A percentile compares a stretch with the other conserved stretches of the same genome.
phyloP scores from a whole-genome alignment of 92 coral and sea anemone species.

The Heliopora coerulea region DNA sequence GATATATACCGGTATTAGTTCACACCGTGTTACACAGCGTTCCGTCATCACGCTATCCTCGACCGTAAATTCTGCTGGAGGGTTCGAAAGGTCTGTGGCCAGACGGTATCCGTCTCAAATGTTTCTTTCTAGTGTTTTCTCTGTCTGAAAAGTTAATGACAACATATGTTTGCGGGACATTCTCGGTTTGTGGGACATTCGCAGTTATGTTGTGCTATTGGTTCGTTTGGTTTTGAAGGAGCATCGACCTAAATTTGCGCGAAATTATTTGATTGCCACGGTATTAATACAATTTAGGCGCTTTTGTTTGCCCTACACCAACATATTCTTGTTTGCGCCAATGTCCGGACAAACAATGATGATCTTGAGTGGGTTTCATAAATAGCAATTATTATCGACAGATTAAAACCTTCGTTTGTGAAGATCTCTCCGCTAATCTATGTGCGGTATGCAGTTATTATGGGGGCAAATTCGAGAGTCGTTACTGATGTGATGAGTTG shows the following conservation, averaged over 20 bases:
- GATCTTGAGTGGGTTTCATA: slow-evolving; percentile 2
- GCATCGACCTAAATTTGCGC: neutral
- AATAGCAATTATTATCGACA: neutral
- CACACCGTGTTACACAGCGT: no score
- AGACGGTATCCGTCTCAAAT: neutral
- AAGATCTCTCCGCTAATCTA: neutral
- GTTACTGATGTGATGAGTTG: neutral
- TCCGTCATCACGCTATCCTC: no score
- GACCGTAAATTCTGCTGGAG: no score
- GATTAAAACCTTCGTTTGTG: no score
- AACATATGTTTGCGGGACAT: neutral
- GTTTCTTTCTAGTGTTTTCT: neutral
- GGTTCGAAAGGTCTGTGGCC: neutral
- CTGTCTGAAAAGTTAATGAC: neutral
- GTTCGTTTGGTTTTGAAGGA: neutral
- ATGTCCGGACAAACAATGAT: neutral
- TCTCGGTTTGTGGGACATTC: neutral
- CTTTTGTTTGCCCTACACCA: neutral
- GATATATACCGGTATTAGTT: no score
- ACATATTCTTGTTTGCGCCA: neutral
- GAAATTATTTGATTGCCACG: neutral
- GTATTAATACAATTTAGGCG: slow-evolving; percentile 38
- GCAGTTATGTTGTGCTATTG: neutral
- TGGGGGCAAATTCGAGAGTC: neutral
- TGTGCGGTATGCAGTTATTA: neutral